Evolutionary conservation across 2,888 invertebrate genomes (phyloP), one percentile per base, ranked within the genome.

Genomic region (Pogonocherus hispidulus): DNA sequence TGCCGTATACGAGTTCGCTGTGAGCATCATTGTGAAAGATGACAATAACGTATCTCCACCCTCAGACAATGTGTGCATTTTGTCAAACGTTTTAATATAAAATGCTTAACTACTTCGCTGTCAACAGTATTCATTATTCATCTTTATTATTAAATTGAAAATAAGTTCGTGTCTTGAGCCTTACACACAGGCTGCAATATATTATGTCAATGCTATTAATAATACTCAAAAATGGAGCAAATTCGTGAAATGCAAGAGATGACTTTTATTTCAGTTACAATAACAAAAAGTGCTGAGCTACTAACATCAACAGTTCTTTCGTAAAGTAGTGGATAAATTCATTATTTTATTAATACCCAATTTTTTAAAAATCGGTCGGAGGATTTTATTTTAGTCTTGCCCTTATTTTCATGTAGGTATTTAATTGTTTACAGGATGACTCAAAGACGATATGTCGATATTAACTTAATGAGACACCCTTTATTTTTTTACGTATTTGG

Each of bases 71-170:
- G 72, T 74, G 75, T 79, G 79, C 81, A 79, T 78, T 80, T 81
- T 82, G 81, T 82, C 81, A 80, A 78, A 77, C 76, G 74, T 79
- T 80, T 81, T 80, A 81, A 82, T 82, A 81, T 80, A 81, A 81
- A 80, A 80, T 79, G 78, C 75, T 79, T 74, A 77, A 74, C 76
- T 76, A 72, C 74, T 70, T 72, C 62, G 71, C 76, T 75, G 72
- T 74, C 73, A 75, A 56, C 68, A 64, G 54, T 63, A 52, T 70
- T 70, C 76, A 76, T 76, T 76, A 76, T 69, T 76, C 76, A 76
- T 74, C 64, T 67, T 70, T 66, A 67, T 71, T 69, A 62, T 51
- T 51, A 62, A 49, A 62, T 32, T 37, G 60, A 37, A 37, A 62
- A 51, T 11, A 51, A n/a, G 35, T 47, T 22, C 57, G 23, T 9